Percentiles rank a stretch among this genome's conserved stretches.
Evolutionary conservation across 2,888 invertebrate genomes (phyloP).

Genomic region (Drosophila affinis): DNA sequence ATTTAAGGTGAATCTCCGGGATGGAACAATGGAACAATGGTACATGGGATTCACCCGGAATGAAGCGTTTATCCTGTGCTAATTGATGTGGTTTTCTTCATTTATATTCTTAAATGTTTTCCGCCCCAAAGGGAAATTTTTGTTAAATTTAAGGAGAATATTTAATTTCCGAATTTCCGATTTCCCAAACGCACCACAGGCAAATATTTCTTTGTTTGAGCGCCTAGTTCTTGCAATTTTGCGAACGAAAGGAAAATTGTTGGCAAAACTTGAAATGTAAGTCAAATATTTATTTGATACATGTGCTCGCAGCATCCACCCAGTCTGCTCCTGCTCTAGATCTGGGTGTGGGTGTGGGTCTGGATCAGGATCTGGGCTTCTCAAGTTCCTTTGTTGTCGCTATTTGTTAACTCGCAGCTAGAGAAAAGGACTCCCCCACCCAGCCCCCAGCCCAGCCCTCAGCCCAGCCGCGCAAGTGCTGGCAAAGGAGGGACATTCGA

Average conservation of each 20-base stretch:
- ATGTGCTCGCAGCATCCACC: conserved; percentile 2
- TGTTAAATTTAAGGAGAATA: neutral
- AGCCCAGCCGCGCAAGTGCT: conserved; percentile 1
- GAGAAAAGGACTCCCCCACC: neutral
- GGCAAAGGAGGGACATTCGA: conserved; percentile 12
- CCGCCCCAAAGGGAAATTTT: neutral
- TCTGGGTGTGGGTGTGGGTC: neutral
- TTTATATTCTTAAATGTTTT: neutral
- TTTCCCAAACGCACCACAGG: neutral
- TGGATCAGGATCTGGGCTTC: conserved; percentile 6
- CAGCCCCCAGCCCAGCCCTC: too few relatives aligned
- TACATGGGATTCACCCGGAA: neutral
- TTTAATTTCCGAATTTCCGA: neutral
- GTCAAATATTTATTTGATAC: conserved; percentile 16
- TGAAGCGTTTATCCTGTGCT: neutral
- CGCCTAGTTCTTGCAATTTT: neutral
- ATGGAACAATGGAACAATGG: neutral
- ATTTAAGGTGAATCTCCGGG: neutral
- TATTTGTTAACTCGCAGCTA: conserved; percentile 21
- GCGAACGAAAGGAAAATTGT: neutral
- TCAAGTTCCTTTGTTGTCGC: conserved; percentile 31
- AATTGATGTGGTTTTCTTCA: neutral
- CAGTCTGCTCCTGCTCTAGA: too few relatives aligned
- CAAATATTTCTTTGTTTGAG: neutral
- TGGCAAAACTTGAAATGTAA: conserved; percentile 1